Evolutionary conservation across 2,797 vertebrate genomes (phyloP).

Genomic region (Pangasius larnaudii): DNA sequence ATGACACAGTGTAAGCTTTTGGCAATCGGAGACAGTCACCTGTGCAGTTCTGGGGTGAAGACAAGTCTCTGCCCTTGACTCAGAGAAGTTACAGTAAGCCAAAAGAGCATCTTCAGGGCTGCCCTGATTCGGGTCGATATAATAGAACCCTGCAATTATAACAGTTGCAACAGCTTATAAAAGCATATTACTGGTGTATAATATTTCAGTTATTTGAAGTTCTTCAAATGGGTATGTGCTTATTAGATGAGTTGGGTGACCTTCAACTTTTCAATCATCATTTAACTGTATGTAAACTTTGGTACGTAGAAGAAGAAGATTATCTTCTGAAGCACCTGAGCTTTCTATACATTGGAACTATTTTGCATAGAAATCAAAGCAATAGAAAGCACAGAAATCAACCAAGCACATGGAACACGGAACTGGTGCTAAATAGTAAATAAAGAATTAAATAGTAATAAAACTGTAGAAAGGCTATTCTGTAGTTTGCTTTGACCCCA

Average conservation of each 20-base stretch:
- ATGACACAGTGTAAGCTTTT: not conserved
- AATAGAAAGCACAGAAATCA: not conserved
- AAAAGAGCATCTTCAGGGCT: slow-evolving; percentile 81
- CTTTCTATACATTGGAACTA: not conserved
- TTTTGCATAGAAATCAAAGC: too few species aligned
- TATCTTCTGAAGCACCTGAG: not conserved
- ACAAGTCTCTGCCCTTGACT: slow-evolving; percentile 81
- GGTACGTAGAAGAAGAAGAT: not conserved
- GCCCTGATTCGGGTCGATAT: slow-evolving; percentile 92
- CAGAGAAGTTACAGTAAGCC: slow-evolving; percentile 87
- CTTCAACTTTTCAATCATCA: not conserved
- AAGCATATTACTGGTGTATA: not conserved
- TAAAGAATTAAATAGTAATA: not conserved
- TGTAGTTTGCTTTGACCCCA: not conserved
- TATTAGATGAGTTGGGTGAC: not conserved
- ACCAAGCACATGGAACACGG: not conserved
- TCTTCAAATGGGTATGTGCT: not conserved
- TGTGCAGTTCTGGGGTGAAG: slow-evolving; percentile 77
- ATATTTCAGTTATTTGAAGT: not conserved
- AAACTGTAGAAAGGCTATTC: not conserved
- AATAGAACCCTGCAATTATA: slow-evolving; percentile 82
- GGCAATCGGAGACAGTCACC: slow-evolving; percentile 65
- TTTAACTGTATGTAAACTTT: not conserved
- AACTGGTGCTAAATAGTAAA: not conserved
- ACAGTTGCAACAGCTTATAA: not conserved